Base-by-base conservation (phyloP, 2,888 invertebrate genomes). In the Fragum whitleyi region DNA sequence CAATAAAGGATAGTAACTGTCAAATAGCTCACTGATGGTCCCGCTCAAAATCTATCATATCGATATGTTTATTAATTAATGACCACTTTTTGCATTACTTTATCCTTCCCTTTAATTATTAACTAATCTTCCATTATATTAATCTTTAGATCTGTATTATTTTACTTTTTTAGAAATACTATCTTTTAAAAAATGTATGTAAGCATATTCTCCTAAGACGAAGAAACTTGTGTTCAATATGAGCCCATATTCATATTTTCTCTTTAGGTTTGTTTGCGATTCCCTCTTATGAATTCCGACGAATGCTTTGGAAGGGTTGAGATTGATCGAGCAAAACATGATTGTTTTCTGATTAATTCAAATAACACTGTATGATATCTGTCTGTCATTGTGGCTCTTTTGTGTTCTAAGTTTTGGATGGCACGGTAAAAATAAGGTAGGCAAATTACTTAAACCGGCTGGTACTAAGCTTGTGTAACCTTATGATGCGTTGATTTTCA, bases 31-130 rank as follows among this genome's bases (percentile, higher is more conserved):
- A 57, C 26, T 28, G 28, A 57, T 57, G 57, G 57, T 57, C 57
- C 21, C 57, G 23, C 57, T 57, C 57, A 57, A 57, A 57, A 57
- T 57, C 57, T 57, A 57, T 57, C 57, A 57, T 14, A 57, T 57
- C 57, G 57, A 57, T 57, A 57, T 57, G 57, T 57, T 57, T 57
- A 57, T 57, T 57, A 57, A 57, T 57, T 28, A 57, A 47, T 47
- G 14, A 47, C 47, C 14, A 47, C 7, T 47, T 47, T 47, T 47
- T 19, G 47, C 47, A 47, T n/a, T n/a, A 14, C 3, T n/a, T n/a
- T 3, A 47, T 47, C 47, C 47, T 47, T 47, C 14, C 47, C 47
- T 14, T 14, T 47, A 19, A n/a, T 9, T 16, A n/a, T 36, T 9
- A 36, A 36, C 32, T 6, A 36, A 36, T 9, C 5, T 9, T 36